Evolutionary conservation across 2,888 invertebrate genomes (phyloP).

Genomic region (Timandra comae): DNA sequence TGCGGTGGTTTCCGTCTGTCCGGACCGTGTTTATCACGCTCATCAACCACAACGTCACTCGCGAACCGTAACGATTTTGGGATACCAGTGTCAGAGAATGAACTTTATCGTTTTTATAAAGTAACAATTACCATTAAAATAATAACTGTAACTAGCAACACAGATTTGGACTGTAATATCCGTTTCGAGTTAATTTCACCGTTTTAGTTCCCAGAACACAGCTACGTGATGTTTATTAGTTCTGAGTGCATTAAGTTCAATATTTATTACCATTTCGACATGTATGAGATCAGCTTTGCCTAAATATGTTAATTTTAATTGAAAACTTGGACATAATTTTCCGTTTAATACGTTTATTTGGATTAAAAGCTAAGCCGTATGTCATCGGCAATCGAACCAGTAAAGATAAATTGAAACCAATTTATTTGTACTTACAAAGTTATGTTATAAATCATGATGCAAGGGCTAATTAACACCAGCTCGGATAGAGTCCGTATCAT

Average conservation of each 20-base stretch:
- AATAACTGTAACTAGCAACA: slow-evolving; percentile 11
- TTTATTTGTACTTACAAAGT: slow-evolving; percentile 43
- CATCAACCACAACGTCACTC: slow-evolving; percentile 32
- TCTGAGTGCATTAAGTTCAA: too few species aligned
- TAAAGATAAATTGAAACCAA: slow-evolving; percentile 39
- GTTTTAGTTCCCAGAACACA: slow-evolving; percentile 11
- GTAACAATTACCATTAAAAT: slow-evolving; percentile 15
- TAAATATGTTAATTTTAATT: too few species aligned
- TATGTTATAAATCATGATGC: slow-evolving; percentile 54
- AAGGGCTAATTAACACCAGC: slow-evolving; percentile 56
- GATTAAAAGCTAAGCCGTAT: too few species aligned
- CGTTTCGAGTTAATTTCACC: slow-evolving; percentile 19
- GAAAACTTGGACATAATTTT: too few species aligned
- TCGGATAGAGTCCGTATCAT: slow-evolving; percentile 38
- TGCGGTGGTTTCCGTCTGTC: slow-evolving; percentile 34
- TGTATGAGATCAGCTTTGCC: too few species aligned
- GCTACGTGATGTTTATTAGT: slow-evolving; percentile 22
- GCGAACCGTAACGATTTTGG: slow-evolving; percentile 53
- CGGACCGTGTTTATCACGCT: slow-evolving; percentile 43
- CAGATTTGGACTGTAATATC: slow-evolving; percentile 14
- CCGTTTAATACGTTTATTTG: too few species aligned
- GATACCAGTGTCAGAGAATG: slow-evolving; percentile 40
- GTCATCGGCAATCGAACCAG: slow-evolving; percentile 28
- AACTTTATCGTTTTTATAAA: slow-evolving; percentile 8
- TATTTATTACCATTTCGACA: too few species aligned